These are phyloP conservation scores for Embidobia sp. DNA, from an alignment of 2,888 invertebrate genomes.

Conservation along the genomic window DNA sequence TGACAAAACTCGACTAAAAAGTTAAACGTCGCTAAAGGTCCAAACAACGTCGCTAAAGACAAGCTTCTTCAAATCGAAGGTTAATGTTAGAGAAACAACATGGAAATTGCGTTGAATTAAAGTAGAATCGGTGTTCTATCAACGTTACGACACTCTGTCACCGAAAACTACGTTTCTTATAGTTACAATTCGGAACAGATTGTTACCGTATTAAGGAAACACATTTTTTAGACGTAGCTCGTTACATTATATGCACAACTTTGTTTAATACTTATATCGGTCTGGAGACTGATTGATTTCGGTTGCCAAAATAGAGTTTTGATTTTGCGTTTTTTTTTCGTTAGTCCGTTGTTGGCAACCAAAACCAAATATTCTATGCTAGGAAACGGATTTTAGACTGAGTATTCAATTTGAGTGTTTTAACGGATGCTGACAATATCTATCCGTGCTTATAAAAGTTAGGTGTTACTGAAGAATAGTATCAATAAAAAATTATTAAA, in stretches of 20 bases:
- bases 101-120: constrained; percentile 1
- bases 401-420: no score
- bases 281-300: not conserved
- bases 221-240: constrained; percentile 1
- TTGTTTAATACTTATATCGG: no score
- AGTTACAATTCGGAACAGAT: not conserved
- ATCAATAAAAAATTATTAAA: no score
- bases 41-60: constrained; percentile 19
- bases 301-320: not conserved
- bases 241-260: no score
- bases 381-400: not conserved
- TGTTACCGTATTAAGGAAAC: no score
- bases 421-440: no score
- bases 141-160: constrained; percentile 6
- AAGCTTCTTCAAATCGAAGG: constrained; percentile 8
- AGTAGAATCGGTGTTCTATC: not conserved
- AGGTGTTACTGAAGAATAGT: no score
- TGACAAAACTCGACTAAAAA: constrained; percentile 21
- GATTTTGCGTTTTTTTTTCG: not conserved
- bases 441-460: no score
- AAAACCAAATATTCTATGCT: not conserved
- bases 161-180: constrained; percentile 1
- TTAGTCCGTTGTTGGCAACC: not conserved
- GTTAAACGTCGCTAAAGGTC: constrained; percentile 13
- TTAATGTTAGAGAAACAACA: not conserved